phyloP scores from a whole-genome alignment of 2,888 invertebrate genomes.

The Aporophyla lueneburgensis region DNA sequence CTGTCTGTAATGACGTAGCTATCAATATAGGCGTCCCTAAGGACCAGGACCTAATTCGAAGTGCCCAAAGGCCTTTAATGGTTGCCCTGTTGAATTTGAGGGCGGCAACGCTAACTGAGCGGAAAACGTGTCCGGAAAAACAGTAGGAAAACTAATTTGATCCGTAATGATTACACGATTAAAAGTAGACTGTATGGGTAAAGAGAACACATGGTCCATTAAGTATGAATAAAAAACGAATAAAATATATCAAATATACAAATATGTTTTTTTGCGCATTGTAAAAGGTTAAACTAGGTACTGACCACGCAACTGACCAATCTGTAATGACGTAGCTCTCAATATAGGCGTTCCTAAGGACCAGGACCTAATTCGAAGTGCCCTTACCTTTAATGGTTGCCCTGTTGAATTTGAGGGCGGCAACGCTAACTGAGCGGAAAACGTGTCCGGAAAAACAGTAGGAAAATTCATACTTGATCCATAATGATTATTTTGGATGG shows the following conservation, averaged over 20 bases:
- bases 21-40: neutral
- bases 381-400: neutral
- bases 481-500: neutral
- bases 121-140: neutral
- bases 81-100: constrained; percentile 1
- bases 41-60: constrained; percentile 14
- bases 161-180: constrained; percentile 6
- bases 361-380: constrained; percentile 16
- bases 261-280: too few species aligned
- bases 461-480: neutral
- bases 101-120: neutral
- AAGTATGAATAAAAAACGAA: neutral
- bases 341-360: neutral
- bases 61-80: too few species aligned
- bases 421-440: neutral
- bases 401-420: neutral
- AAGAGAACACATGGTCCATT: neutral
- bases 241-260: constrained; percentile 14
- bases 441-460: neutral
- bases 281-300: constrained; percentile 37
- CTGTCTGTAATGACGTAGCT: constrained; percentile 31
- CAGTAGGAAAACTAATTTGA: neutral
- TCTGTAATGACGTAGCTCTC: constrained; percentile 28
- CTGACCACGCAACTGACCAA: constrained; percentile 40
- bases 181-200: neutral